A percentile compares a stretch with the other conserved stretches of the same genome.
phyloP scores from a whole-genome alignment of 1,140 invertebrate genomes.

The Arctopsyche grandis region DNA sequence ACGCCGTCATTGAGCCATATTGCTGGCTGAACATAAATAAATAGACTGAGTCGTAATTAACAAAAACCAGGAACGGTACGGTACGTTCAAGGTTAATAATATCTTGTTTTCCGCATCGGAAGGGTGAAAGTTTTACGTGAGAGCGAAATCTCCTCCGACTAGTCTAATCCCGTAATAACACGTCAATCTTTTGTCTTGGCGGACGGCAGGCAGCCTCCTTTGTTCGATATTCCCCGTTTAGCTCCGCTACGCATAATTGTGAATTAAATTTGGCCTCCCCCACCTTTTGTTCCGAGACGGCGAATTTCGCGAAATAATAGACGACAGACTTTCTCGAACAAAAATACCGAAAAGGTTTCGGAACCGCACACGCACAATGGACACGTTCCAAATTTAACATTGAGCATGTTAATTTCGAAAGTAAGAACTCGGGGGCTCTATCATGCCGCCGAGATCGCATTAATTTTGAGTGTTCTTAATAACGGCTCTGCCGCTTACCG shows the following conservation, averaged over 20 bases:
- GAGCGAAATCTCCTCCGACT: neutral
- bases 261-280: conserved; percentile 21
- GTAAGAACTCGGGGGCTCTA: too few relatives aligned
- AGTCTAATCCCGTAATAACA: conserved; percentile 21
- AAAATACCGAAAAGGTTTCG: neutral
- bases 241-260: neutral
- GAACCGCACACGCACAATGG: neutral
- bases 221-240: neutral
- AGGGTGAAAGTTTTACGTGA: neutral
- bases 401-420: too few relatives aligned
- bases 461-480: too few relatives aligned
- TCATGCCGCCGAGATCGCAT: too few relatives aligned
- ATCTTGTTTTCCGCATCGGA: neutral
- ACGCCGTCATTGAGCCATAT: too few relatives aligned
- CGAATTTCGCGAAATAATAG: conserved; percentile 8
- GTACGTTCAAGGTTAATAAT: neutral
- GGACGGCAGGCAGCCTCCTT: neutral
- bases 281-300: neutral
- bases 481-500: neutral
- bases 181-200: conserved; percentile 23
- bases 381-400: too few relatives aligned
- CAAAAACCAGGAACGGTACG: too few relatives aligned
- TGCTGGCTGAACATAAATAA: too few relatives aligned
- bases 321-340: conserved; percentile 2
- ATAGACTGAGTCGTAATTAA: too few relatives aligned